Percentiles rank a stretch among this genome's conserved stretches.
Evolutionary conservation across 2,113 vertebrate genomes (phyloP).

Genomic region (Ovibos moschatus): DNA sequence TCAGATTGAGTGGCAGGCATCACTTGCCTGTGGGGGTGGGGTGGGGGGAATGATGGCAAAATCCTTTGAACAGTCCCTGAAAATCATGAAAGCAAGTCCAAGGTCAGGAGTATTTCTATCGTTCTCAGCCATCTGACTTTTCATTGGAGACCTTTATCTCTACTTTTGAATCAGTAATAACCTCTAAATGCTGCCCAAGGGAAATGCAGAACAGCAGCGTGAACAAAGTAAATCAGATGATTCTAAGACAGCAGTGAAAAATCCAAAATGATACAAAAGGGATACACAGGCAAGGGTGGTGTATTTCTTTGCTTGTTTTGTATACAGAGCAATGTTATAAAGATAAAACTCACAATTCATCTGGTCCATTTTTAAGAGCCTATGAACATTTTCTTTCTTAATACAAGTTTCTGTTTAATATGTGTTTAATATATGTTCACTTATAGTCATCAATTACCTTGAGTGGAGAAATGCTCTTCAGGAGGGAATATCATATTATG

Average conservation of each 20-base stretch:
- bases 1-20: not conserved
- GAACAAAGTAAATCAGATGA: not conserved
- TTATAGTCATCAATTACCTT: not conserved
- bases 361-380: not conserved
- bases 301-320: not conserved
- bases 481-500: not conserved
- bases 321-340: not conserved
- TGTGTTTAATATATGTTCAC: not conserved
- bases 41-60: not conserved
- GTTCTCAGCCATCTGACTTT: slow-evolving; percentile 17
- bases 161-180: slow-evolving; percentile 23
- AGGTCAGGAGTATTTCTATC: not conserved
- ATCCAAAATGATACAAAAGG: not conserved
- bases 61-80: not conserved
- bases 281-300: not conserved
- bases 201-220: not conserved
- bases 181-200: not conserved
- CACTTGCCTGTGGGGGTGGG: not conserved
- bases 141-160: not conserved
- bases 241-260: not conserved
- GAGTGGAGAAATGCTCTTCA: not conserved
- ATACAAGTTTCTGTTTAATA: not conserved
- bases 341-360: not conserved
- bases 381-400: not conserved
- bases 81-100: not conserved